Evolutionary conservation across 35 echinoderm and acorn worm genomes (phyloP), one percentile per base, ranked within the genome.

Genomic region (Stichopus chloronotus): DNA sequence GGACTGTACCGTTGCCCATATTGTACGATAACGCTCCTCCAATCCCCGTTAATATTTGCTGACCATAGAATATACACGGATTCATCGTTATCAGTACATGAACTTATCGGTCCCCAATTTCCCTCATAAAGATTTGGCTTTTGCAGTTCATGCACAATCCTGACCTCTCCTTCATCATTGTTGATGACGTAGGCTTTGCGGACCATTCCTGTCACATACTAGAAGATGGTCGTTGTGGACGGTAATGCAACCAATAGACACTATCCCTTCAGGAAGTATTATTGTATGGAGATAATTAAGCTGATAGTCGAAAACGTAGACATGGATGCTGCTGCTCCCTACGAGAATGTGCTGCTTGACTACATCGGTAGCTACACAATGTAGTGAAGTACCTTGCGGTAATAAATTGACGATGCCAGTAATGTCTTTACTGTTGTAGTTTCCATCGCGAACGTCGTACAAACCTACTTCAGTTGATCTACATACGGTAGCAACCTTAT

Each of bases 61-160:
- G 43, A 16, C 87, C 87, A 89, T 43, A 89, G 14, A 14, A 89
- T 30, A 61, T 89, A 89, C 3, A 89, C 16, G 22, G 22, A 69
- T 11, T 25, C 22, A 52, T 72, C 61, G 57, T 54, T 89, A 17
- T 89, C 59, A 5, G 17, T 54, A 21, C 87, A 72, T 63, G 17
- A 20, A 10, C 87, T 60, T 22, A 69, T 13, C 19, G 87, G 87
- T 30, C 24, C 59, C 87, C 61, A 71, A 25, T 52, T 43, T 30
- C 59, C 24, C 43, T 55, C 65, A 89, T 30, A 21, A 43, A 89
- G 12, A 89, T 11, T 25, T 5, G 87, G 60, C n/a, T 71, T 89
- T 8, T 58, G 19, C 16, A 89, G 71, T 89, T 71, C 59, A 52
- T 72, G 20, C 1, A 89, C 57, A 12, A 89, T 21, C 21, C 71